Evolutionary conservation across 2,113 vertebrate genomes (phyloP).

Genomic region (Crypturellus undulatus): DNA sequence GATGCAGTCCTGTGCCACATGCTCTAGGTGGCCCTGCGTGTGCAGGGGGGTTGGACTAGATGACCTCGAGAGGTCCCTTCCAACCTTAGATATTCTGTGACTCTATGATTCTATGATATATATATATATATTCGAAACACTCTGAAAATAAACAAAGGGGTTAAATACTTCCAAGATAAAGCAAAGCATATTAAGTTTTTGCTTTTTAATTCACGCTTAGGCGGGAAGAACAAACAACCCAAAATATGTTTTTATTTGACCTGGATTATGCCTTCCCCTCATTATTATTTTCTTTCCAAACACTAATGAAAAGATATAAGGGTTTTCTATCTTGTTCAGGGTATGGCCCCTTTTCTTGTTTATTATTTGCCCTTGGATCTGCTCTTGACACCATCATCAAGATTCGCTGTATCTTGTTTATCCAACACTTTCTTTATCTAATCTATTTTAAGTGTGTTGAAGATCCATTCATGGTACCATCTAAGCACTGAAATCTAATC

Average conservation of each 20-base stretch:
- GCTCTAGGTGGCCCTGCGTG: too few species aligned
- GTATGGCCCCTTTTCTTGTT: neutral
- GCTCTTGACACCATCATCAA: neutral
- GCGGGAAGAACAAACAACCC: neutral
- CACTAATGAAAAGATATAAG: neutral
- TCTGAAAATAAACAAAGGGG: neutral
- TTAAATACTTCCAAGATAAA: neutral
- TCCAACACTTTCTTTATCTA: conserved; percentile 30
- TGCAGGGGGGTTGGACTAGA: too few species aligned
- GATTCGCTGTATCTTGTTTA: conserved; percentile 34
- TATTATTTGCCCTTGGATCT: conserved; percentile 3
- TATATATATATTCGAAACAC: neutral
- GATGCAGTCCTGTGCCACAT: too few species aligned
- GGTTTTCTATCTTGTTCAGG: neutral
- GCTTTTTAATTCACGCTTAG: neutral
- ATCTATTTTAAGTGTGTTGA: conserved; percentile 24
- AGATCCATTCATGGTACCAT: conserved; percentile 24
- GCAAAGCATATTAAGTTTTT: too few species aligned
- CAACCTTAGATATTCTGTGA: too few species aligned
- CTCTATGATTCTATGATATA: too few species aligned
- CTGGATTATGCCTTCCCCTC: neutral
- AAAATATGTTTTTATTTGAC: neutral
- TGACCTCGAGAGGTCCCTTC: too few species aligned
- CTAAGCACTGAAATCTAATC: conserved; percentile 48
- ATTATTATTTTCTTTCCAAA: neutral